These are phyloP conservation scores for Pseudomyrmex concolor DNA, from an alignment of 1,140 invertebrate genomes.

Conservation along the genomic window DNA sequence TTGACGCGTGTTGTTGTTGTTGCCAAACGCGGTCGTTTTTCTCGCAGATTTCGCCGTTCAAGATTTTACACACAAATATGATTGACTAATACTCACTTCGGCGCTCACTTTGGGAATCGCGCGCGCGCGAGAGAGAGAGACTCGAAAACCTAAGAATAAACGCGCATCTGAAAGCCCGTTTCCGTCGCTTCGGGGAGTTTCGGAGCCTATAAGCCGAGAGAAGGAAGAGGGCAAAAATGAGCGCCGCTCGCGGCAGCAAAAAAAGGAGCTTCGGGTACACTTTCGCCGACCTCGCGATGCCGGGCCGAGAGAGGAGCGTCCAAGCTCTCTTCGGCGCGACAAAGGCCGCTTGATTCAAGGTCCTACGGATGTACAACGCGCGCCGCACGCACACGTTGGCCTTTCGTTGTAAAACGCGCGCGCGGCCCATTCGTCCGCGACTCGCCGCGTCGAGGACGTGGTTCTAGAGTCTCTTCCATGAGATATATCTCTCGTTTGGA, in stretches of 20 bases:
- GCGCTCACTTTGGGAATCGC: not conserved
- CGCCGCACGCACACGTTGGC: constrained; percentile 33
- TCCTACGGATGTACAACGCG: constrained; percentile 79
- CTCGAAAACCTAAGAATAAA: constrained; percentile 55
- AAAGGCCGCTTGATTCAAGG: constrained; percentile 85
- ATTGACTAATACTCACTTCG: too few relatives aligned
- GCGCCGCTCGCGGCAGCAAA: constrained; percentile 32
- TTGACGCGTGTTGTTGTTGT: too few relatives aligned
- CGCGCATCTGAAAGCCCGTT: constrained; percentile 37
- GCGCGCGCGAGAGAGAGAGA: constrained; percentile 18
- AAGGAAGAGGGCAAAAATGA: constrained; percentile 70
- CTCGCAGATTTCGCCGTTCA: too few relatives aligned
- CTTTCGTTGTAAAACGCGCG: constrained; percentile 14
- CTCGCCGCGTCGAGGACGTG: constrained; percentile 36
- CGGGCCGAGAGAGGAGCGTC: constrained; percentile 71
- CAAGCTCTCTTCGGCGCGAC: constrained; percentile 80
- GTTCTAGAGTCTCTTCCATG: constrained; percentile 24
- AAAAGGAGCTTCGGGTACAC: constrained; percentile 85
- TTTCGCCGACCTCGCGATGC: constrained; percentile 85
- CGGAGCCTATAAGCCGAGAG: constrained; percentile 40
- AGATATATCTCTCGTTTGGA: not conserved
- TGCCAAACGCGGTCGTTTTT: too few relatives aligned
- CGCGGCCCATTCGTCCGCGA: constrained; percentile 36
- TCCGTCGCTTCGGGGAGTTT: constrained; percentile 52
- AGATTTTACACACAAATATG: not conserved